These are phyloP conservation scores for Mnemiopsis leidyi DNA, from an alignment of 37 sponge, comb jelly and placozoan species.

Conservation along the genomic window DNA sequence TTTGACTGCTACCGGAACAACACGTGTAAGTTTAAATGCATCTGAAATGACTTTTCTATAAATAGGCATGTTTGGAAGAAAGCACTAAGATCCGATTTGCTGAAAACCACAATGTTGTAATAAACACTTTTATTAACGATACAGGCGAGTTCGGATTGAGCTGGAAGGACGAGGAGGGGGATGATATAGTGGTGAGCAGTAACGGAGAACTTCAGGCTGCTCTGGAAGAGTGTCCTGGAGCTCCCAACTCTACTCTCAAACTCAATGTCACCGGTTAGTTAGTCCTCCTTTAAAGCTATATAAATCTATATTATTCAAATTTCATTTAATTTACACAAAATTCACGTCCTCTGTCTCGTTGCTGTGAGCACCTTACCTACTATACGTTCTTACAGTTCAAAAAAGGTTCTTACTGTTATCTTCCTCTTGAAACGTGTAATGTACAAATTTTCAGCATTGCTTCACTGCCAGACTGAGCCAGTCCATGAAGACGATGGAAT, in stretches of 20 bases:
- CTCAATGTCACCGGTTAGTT: not conserved
- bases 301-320: too few species aligned
- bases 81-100: not conserved
- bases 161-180: constrained; percentile 36
- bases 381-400: too few species aligned
- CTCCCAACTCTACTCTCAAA: constrained; percentile 25
- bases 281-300: too few species aligned
- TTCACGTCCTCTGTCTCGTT: too few species aligned
- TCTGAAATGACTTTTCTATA: too few species aligned
- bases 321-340: too few species aligned
- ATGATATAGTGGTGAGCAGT: constrained; percentile 47
- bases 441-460: too few species aligned
- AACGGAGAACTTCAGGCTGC: constrained; percentile 38
- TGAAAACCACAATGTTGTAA: not conserved
- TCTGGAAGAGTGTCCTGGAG: not conserved
- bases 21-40: not conserved
- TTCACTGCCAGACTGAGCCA: too few species aligned
- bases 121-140: not conserved
- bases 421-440: too few species aligned
- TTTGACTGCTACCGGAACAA: not conserved
- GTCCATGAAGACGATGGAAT: not conserved
- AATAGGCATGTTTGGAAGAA: not conserved
- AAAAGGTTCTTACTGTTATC: too few species aligned
- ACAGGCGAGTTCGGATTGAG: not conserved
- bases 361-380: too few species aligned